phyloP scores from a whole-genome alignment of 2,113 vertebrate species.

The Synchiropus splendidus region DNA sequence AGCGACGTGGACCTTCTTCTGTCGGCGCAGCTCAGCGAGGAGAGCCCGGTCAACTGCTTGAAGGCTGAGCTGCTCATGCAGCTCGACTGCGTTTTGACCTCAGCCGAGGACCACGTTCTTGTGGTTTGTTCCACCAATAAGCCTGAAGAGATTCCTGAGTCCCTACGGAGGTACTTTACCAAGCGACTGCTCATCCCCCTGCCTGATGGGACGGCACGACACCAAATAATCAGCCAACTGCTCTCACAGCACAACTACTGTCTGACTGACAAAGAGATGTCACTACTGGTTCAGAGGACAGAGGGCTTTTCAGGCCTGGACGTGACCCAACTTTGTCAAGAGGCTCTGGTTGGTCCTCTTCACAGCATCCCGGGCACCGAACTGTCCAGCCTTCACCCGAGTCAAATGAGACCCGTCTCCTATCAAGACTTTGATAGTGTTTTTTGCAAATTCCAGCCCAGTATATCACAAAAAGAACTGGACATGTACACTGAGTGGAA shows the following conservation, averaged over 20 bases:
- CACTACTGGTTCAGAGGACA: slow-evolving; percentile 94
- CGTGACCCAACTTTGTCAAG: slow-evolving; percentile 92
- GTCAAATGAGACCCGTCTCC: slow-evolving; percentile 92
- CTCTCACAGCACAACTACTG: slow-evolving; percentile 99
- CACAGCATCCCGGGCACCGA: slow-evolving; percentile 86
- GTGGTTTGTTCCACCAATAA: slow-evolving; percentile 98
- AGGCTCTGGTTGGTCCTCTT: slow-evolving; percentile 87
- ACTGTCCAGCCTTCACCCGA: slow-evolving; percentile 87
- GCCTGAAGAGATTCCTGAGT: slow-evolving; percentile 96
- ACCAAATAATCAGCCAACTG: slow-evolving; percentile 98
- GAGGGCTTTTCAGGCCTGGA: slow-evolving; percentile 97
- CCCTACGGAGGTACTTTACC: slow-evolving; percentile 96
- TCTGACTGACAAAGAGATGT: slow-evolving; percentile 98
- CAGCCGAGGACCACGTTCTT: slow-evolving; percentile 90
- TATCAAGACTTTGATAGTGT: slow-evolving; percentile 99
- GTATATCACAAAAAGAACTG: slow-evolving; percentile 98
- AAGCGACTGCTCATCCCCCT: slow-evolving; percentile 96
- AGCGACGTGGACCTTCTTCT: slow-evolving; percentile 94
- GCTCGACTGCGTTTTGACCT: slow-evolving; percentile 89
- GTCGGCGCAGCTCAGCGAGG: slow-evolving; percentile 85
- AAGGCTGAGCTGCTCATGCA: slow-evolving; percentile 96
- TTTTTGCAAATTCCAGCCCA: slow-evolving; percentile 99
- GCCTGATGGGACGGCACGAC: slow-evolving; percentile 91
- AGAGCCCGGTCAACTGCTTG: slow-evolving; percentile 87
- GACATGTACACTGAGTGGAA: slow-evolving; percentile 99